Conservation (phyloP, 1,140 invertebrate genomes). For the Hirudo medicinalis region DNA sequence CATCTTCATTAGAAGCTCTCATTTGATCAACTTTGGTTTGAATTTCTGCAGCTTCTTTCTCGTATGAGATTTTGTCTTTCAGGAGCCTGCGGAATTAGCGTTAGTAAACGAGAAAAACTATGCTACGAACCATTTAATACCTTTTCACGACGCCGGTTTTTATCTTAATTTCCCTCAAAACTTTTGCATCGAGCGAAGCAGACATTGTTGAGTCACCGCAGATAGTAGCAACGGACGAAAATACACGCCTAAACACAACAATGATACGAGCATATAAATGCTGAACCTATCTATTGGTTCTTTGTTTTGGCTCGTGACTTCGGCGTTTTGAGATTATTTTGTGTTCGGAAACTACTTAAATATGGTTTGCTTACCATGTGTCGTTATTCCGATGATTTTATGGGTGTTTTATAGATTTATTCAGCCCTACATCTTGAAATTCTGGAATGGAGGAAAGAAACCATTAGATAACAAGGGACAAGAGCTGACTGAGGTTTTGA, state of each 20-base stretch:
- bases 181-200: not conserved
- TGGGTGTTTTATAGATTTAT: constrained; percentile 38
- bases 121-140: not conserved
- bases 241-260: too few relatives aligned
- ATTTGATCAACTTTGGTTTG: constrained; percentile 3
- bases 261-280: too few relatives aligned
- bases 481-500: not conserved
- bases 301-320: too few relatives aligned
- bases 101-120: constrained; percentile 3
- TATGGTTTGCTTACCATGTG: constrained; percentile 38
- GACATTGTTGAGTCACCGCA: too few relatives aligned
- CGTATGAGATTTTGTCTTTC: constrained; percentile 3
- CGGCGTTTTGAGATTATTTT: too few relatives aligned
- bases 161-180: constrained; percentile 1
- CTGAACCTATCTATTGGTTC: too few relatives aligned
- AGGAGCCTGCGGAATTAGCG: not conserved
- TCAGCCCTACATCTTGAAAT: constrained; percentile 45
- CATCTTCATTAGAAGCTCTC: not conserved
- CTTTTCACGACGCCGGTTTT: constrained; percentile 2
- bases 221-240: too few relatives aligned
- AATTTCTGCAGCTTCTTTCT: not conserved
- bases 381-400: constrained; percentile 36
- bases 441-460: constrained; percentile 61
- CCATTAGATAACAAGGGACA: not conserved
- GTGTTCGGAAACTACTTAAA: constrained; percentile 7